phyloP scores from a whole-genome alignment of 2,888 invertebrate genomes.

The Coenonympha arcania region DNA sequence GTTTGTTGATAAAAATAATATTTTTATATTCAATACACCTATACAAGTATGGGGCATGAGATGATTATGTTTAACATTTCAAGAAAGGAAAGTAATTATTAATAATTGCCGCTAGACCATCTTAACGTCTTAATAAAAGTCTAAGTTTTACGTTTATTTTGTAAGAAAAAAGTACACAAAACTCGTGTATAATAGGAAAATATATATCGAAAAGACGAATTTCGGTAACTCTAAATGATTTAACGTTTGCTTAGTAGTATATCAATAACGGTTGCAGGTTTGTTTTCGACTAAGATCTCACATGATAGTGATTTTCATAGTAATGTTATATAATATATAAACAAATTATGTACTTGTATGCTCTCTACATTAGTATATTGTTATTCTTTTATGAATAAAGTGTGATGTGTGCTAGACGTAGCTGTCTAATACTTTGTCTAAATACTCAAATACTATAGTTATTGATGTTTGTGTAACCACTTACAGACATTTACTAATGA shows the following conservation, averaged over 20 bases:
- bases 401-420: neutral
- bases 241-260: no score
- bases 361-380: slow-evolving; percentile 3
- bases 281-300: no score
- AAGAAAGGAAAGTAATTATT: no score
- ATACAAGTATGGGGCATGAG: no score
- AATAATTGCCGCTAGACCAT: no score
- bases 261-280: no score
- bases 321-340: neutral
- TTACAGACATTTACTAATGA: slow-evolving; percentile 3
- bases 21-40: neutral
- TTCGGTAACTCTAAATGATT: no score
- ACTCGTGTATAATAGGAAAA: no score
- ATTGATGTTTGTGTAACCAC: slow-evolving; percentile 11
- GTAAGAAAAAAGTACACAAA: no score
- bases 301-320: neutral
- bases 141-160: no score
- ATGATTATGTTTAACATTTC: neutral
- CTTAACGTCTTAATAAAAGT: no score
- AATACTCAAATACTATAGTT: slow-evolving; percentile 20
- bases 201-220: no score
- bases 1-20: neutral
- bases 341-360: neutral
- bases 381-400: slow-evolving; percentile 4
- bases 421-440: slow-evolving; percentile 11